These are phyloP conservation scores for Amazona guildingii DNA, from an alignment of 2,113 vertebrate species.

Conservation along the genomic window DNA sequence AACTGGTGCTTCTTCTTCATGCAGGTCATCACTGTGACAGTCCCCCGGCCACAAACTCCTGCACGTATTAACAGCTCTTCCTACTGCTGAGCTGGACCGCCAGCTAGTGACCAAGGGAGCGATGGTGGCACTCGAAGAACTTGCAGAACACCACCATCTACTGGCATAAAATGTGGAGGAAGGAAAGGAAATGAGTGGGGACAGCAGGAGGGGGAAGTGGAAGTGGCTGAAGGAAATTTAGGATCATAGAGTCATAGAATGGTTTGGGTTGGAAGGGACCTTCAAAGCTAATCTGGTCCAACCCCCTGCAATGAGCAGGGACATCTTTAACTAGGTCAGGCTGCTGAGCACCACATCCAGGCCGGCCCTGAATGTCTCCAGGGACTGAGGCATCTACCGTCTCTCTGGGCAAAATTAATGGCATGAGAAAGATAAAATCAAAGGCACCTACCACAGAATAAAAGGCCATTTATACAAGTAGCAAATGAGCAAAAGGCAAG, in stretches of 20 bases:
- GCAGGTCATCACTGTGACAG: not conserved
- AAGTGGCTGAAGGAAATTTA: not conserved
- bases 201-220: not conserved
- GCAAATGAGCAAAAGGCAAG: not conserved
- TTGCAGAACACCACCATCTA: slow-evolving; percentile 47
- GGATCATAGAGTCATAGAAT: not conserved
- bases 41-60: not conserved
- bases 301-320: not conserved
- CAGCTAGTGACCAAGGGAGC: slow-evolving; percentile 17
- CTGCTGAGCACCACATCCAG: not conserved
- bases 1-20: not conserved
- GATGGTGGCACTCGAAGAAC: not conserved
- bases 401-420: not conserved
- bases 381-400: not conserved
- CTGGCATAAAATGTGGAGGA: not conserved
- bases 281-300: not conserved
- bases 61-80: not conserved
- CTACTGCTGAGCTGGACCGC: not conserved
- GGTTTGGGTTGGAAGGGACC: not conserved
- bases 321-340: not conserved
- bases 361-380: not conserved
- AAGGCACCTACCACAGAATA: not conserved
- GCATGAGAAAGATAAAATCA: not conserved
- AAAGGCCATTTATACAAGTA: not conserved
- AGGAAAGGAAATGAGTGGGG: not conserved